These are phyloP conservation scores for Ligdia adustata DNA, from an alignment of 2,888 invertebrate species.

Conservation along the genomic window DNA sequence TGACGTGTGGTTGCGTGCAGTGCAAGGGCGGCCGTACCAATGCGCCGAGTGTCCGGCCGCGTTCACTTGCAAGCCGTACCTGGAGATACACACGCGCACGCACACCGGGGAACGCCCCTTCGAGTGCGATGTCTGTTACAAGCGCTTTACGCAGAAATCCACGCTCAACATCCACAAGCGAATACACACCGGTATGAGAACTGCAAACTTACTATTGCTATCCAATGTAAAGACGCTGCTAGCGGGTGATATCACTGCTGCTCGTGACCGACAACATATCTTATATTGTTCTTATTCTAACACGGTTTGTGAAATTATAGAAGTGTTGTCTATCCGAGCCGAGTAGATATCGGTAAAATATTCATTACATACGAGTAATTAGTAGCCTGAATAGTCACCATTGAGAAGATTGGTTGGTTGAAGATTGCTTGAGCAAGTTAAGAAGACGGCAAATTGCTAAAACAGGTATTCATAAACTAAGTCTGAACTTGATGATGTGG, in stretches of 20 bases:
- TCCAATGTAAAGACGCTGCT: constrained; percentile 12
- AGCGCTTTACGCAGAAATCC: constrained; percentile 84
- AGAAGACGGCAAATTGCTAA: constrained; percentile 81
- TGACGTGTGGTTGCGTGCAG: constrained; percentile 56
- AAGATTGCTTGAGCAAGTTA: constrained; percentile 42
- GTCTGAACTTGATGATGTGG: constrained; percentile 72
- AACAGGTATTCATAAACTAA: constrained; percentile 50
- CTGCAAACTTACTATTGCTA: constrained; percentile 30
- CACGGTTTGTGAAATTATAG: no score
- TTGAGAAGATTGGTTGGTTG: constrained; percentile 32
- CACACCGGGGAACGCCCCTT: constrained; percentile 83
- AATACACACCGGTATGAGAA: constrained; percentile 81
- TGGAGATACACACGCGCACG: constrained; percentile 86
- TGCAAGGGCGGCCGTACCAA: constrained; percentile 83
- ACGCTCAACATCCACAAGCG: constrained; percentile 85
- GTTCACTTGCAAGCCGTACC: constrained; percentile 85
- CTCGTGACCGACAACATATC: constrained; percentile 43
- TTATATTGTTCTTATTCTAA: no score
- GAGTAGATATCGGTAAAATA: constrained; percentile 19
- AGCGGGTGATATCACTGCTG: constrained; percentile 2
- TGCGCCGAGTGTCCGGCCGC: constrained; percentile 84
- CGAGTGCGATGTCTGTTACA: constrained; percentile 84
- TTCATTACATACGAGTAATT: no score
- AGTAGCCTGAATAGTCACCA: constrained; percentile 23
- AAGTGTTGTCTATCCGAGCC: constrained; percentile 43